A percentile compares a stretch with the other conserved stretches of the same genome.
phyloP scores from a whole-genome alignment of 2,888 invertebrate genomes.

The Caenorhabditis sinica region DNA sequence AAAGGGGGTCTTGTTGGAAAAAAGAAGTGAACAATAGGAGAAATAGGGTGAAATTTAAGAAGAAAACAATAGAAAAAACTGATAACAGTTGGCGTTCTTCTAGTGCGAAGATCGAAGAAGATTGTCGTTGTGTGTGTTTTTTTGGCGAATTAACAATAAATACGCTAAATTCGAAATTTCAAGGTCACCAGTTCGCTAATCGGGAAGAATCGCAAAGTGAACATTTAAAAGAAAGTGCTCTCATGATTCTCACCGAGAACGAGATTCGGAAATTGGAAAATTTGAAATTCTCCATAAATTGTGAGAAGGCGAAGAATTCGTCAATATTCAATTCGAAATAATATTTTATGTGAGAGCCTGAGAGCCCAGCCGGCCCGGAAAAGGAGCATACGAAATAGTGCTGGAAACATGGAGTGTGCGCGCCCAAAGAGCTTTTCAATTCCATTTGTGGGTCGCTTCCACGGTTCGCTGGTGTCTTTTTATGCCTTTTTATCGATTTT shows the following conservation, averaged over 20 bases:
- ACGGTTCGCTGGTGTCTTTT: conserved; percentile 20
- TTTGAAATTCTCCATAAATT: not conserved
- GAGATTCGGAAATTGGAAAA: not conserved
- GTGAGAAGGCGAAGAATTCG: conserved; percentile 20
- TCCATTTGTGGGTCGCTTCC: conserved; percentile 24
- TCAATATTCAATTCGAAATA: conserved; percentile 39
- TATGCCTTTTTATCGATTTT: conserved; percentile 24
- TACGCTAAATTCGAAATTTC: conserved; percentile 7
- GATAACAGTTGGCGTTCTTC: conserved; percentile 48
- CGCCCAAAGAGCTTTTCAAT: not conserved
- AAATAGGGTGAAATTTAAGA: conserved; percentile 23
- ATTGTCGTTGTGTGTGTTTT: conserved; percentile 28
- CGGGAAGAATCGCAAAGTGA: no score
- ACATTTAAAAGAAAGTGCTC: no score
- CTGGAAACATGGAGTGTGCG: conserved; percentile 8
- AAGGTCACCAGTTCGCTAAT: not conserved
- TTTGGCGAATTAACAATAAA: conserved; percentile 41
- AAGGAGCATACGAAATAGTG: conserved; percentile 42
- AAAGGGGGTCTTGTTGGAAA: not conserved
- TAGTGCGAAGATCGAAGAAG: conserved; percentile 39
- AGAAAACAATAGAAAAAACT: conserved; percentile 10
- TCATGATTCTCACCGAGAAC: not conserved
- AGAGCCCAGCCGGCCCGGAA: conserved; percentile 21
- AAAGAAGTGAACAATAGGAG: no score
- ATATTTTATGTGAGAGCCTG: conserved; percentile 29